Evolutionary conservation across 2,113 vertebrate species (phyloP), one percentile per base, ranked within the genome.

Genomic region (Notothenia coriiceps): DNA sequence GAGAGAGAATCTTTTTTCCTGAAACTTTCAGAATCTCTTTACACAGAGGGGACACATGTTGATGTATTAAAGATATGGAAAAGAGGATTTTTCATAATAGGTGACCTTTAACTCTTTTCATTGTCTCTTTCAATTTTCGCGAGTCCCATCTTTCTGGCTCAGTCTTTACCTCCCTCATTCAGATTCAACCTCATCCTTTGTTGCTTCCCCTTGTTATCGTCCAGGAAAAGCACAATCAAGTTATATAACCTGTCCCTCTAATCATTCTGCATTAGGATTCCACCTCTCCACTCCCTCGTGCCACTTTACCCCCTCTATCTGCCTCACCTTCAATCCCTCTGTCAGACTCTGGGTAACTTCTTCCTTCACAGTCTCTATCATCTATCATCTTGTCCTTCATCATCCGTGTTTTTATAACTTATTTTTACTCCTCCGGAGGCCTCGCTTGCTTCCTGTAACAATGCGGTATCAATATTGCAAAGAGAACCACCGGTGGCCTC

Each of bases 401-500:
- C 70, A 74, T 84, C 66, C 70, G 70, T 54, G 66, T 86, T 85
- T 76, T 40, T 66, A 78, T 73, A 75, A 69, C 56, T 40, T 46
- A 2, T 35, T 77, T 89, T 80, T 82, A 83, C 84, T 49, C 71
- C 50, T 69, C 79, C 47, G 29, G 59, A 68, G 78, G 83, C 83
- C 77, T 74, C 59, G 40, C 55, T 86, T 75, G 75, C 74, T 83
- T 86, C 77, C 64, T 70, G 76, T 84, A 83, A 89, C 82, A 90
- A 88, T 82, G 70, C 61, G 17, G 56, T 84, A 88, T 93, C 86
- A 92, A 91, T 91, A 88, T 85, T 88, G 72, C 70, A 88, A 50
- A 82, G 70, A 86, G 62, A 89, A 86, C 79, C 74, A 86, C 85
- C 82, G 88, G 70, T 49, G 65, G 83, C 76, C 70, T 80, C 64